Base-by-base conservation (phyloP, 1,140 invertebrate species). In the Ooceraea biroi region DNA sequence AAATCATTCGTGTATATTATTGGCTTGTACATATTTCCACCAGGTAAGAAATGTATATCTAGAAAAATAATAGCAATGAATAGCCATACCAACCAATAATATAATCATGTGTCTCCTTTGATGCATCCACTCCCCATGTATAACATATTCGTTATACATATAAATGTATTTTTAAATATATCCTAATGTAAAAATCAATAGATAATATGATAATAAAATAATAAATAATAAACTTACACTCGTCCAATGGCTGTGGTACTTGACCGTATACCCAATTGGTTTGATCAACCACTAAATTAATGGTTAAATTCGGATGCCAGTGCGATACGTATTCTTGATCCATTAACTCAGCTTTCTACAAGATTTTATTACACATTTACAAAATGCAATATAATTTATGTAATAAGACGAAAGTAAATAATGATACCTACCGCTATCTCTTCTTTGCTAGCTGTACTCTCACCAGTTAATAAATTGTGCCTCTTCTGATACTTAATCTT, bases 271-370 rank as follows among this genome's bases (percentile, higher is more conserved):
- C 96, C 99, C 99, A 99, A 85, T 97, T 96, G 0, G 98, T 99
- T 93, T 99, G 98, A 94, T 99, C 99, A 82, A 97, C 97, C 27
- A 99, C 96, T 50, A 99, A 92, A 94, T 99, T 99, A 36, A 99
- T 95, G 0, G 99, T 99, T 83, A 99, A 93, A 95, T 99, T 99
- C 0, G 99, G 98, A 96, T 99, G 99, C 99, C 99, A 99, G 94
- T 99, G 99, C 17, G 99, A 99, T 0, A 99, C 94, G 83, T 99
- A 97, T 95, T 99, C 98, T 89, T 96, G 96, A 90, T 97, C 96
- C 92, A 98, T 96, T 82, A 96, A 96, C 93, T 98, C 97, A 10
- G 97, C 97, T 95, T 98, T 98, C 93, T 96, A 95, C 76, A 83
- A 92, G 5, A 82, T 1, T 58, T 63, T 10, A 8, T n/a, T 55